A percentile compares a stretch with the other conserved stretches of the same genome.
phyloP scores from a whole-genome alignment of 2,113 vertebrate genomes.

The Sterna hirundo region DNA sequence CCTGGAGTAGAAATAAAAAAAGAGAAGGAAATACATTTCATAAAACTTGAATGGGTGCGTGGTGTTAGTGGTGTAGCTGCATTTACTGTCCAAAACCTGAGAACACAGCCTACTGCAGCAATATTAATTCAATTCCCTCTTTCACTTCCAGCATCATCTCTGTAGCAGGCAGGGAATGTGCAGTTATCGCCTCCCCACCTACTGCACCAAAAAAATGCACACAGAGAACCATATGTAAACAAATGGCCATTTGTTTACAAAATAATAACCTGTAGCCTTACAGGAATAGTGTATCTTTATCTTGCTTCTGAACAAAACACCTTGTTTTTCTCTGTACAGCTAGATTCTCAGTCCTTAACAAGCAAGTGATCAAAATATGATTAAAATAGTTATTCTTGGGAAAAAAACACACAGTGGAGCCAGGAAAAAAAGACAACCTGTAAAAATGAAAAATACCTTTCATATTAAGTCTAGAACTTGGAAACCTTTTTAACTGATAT shows the following conservation, averaged over 20 bases:
- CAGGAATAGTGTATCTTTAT: not conserved
- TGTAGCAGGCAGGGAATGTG: not conserved
- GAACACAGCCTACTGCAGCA: not conserved
- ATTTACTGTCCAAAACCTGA: not conserved
- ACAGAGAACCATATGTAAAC: not conserved
- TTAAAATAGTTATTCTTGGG: not conserved
- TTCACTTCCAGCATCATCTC: not conserved
- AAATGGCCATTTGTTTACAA: not conserved
- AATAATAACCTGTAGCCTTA: not conserved
- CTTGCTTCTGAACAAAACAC: not conserved
- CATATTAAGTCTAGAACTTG: not conserved
- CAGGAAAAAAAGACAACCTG: not conserved
- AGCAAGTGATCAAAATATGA: not conserved
- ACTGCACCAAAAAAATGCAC: not conserved
- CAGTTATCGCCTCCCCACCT: not conserved
- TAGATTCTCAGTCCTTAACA: not conserved
- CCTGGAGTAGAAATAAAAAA: not conserved
- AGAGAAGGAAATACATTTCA: not conserved
- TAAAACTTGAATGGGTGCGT: not conserved
- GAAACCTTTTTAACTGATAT: not conserved
- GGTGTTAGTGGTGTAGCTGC: not conserved
- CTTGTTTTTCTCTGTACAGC: not conserved
- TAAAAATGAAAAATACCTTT: not conserved
- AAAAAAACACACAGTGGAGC: not conserved
- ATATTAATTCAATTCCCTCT: not conserved